Evolutionary conservation across 2,797 vertebrate species (phyloP).

Genomic region (Lagorchestes hirsutus): DNA sequence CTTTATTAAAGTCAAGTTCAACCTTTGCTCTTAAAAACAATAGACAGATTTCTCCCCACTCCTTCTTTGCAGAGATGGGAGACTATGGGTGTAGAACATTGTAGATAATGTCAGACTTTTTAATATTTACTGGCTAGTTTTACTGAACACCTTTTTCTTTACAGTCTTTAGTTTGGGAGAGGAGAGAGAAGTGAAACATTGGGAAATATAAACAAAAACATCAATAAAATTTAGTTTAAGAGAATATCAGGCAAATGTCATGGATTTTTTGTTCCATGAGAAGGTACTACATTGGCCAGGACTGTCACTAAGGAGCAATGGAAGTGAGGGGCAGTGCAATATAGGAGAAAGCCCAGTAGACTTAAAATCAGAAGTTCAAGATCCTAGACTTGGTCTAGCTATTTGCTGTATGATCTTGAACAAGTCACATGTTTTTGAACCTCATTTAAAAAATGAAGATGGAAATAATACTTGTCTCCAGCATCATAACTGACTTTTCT

Average conservation of each 20-base stretch:
- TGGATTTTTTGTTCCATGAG: background rate
- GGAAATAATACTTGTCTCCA: background rate
- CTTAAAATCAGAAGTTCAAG: background rate
- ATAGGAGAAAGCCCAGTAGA: background rate
- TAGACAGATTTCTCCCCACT: background rate
- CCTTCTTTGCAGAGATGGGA: background rate
- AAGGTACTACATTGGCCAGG: background rate
- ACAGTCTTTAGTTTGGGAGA: background rate
- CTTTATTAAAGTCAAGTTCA: constrained; percentile 3
- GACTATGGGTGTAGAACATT: background rate
- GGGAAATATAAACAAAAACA: background rate
- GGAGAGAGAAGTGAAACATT: background rate
- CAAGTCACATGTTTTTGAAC: background rate
- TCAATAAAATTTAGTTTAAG: background rate
- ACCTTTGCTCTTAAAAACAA: background rate
- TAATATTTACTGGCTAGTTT: background rate
- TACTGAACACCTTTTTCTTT: background rate
- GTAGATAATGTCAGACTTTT: background rate
- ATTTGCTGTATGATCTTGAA: background rate
- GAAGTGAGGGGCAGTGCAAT: background rate
- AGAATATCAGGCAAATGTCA: background rate
- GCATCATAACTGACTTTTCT: background rate
- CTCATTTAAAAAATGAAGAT: background rate
- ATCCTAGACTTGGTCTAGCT: background rate
- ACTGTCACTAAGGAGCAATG: background rate